phyloP scores from a whole-genome alignment of 2,113 vertebrate species.

The Entomyzon cyanotis region DNA sequence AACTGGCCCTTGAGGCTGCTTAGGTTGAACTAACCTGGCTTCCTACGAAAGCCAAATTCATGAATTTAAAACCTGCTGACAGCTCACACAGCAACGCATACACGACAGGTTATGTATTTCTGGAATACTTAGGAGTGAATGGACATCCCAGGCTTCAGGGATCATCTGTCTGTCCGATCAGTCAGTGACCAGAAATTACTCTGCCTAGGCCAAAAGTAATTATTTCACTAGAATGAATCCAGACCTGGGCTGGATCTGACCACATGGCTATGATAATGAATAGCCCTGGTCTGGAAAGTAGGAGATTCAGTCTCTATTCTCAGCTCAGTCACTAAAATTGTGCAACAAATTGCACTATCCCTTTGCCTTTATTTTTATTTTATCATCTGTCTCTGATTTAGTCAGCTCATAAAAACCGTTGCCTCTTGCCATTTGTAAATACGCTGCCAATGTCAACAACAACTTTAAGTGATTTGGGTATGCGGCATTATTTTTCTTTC shows the following conservation, averaged over 20 bases:
- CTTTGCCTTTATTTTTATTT: constrained; percentile 28
- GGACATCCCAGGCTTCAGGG: not conserved
- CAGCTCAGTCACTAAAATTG: constrained; percentile 14
- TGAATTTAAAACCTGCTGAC: not conserved
- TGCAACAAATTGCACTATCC: constrained; percentile 24
- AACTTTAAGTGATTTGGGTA: not conserved
- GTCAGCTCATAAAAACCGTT: not conserved
- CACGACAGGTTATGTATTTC: not conserved
- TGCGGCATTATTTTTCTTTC: not conserved
- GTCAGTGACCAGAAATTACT: not conserved
- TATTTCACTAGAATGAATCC: not conserved
- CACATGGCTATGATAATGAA: not conserved
- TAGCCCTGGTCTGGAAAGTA: not conserved
- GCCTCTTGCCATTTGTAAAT: constrained; percentile 14
- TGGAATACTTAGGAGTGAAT: not conserved
- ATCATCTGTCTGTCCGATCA: not conserved
- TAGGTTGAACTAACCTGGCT: not conserved
- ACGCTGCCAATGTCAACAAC: constrained; percentile 21
- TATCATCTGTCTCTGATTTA: constrained; percentile 49
- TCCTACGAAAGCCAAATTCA: not conserved
- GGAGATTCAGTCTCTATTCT: not conserved
- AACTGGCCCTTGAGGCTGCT: not conserved
- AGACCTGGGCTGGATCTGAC: not conserved
- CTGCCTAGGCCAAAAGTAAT: not conserved
- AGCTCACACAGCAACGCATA: not conserved